phyloP scores from a whole-genome alignment of 1,140 invertebrate genomes.

The Thalassaphorura encarpata region DNA sequence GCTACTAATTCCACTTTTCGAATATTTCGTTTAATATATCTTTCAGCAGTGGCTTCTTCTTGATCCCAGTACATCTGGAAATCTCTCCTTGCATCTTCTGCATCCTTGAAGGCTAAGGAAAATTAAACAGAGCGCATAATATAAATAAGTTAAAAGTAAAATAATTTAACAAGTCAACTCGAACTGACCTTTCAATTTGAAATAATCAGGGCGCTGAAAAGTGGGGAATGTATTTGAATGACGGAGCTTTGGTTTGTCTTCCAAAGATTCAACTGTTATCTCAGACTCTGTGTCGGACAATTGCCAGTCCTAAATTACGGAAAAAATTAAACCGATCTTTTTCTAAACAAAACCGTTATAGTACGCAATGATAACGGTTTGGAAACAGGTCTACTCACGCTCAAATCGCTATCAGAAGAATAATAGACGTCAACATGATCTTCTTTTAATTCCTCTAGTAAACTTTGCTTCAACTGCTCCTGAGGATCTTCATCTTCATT shows the following conservation, averaged over 20 bases:
- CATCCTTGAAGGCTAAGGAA: neutral
- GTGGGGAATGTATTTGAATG: neutral
- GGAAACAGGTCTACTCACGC: neutral
- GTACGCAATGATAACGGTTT: too few species aligned
- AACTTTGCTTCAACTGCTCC: neutral
- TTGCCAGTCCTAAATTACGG: constrained; percentile 11
- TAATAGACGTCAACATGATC: neutral
- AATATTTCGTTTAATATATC: neutral
- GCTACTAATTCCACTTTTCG: neutral
- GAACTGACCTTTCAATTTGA: constrained; percentile 3
- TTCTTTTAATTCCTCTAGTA: constrained; percentile 5
- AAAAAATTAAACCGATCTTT: neutral
- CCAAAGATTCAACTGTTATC: too few species aligned
- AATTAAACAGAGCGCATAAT: neutral
- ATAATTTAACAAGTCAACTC: neutral
- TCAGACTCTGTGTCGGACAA: constrained; percentile 1
- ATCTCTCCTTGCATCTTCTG: neutral
- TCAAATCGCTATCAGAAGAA: constrained; percentile 21
- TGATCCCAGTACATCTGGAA: constrained; percentile 2
- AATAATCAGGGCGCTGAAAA: neutral
- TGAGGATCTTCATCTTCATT: neutral
- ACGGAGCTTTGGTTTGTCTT: neutral
- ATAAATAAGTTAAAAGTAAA: neutral
- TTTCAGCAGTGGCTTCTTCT: neutral
- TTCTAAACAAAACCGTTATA: neutral